Conservation (phyloP, 2,113 vertebrate species). For the Halcyon senegalensis region DNA sequence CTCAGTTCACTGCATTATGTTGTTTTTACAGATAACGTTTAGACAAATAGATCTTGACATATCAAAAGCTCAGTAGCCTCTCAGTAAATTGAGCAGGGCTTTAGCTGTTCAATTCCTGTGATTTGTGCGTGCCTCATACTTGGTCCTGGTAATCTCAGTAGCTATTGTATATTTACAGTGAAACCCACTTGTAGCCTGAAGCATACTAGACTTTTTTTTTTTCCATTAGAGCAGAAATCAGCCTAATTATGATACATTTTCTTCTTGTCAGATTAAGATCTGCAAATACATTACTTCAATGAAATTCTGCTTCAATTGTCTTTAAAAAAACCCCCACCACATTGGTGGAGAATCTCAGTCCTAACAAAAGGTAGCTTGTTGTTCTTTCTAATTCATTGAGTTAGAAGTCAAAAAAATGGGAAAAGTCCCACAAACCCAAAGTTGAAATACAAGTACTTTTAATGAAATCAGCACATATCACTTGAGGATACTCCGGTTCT, state of each 20-base stretch:
- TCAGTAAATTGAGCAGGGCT: conserved; percentile 44
- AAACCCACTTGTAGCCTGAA: neutral
- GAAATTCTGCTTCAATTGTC: conserved; percentile 17
- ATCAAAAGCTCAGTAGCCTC: conserved; percentile 31
- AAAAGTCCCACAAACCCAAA: neutral
- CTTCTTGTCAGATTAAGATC: neutral
- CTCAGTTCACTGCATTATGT: conserved; percentile 45
- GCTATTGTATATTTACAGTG: conserved; percentile 27
- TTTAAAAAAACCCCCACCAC: neutral
- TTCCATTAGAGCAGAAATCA: neutral
- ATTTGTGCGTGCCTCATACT: neutral
- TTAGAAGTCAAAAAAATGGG: conserved; percentile 36
- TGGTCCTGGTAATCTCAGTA: neutral
- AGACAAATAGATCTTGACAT: conserved; percentile 63
- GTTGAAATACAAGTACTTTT: neutral
- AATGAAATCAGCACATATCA: neutral
- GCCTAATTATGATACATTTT: conserved; percentile 40
- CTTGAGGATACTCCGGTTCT: neutral
- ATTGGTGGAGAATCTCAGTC: neutral
- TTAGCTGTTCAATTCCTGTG: conserved; percentile 39
- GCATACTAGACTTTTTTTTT: conserved; percentile 8
- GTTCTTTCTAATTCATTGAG: neutral
- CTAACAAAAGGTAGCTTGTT: neutral
- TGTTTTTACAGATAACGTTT: conserved; percentile 50
- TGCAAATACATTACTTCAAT: conserved; percentile 16